These are phyloP conservation scores for Cosmopolites sordidus DNA, from an alignment of 2,888 invertebrate genomes.

Conservation along the genomic window DNA sequence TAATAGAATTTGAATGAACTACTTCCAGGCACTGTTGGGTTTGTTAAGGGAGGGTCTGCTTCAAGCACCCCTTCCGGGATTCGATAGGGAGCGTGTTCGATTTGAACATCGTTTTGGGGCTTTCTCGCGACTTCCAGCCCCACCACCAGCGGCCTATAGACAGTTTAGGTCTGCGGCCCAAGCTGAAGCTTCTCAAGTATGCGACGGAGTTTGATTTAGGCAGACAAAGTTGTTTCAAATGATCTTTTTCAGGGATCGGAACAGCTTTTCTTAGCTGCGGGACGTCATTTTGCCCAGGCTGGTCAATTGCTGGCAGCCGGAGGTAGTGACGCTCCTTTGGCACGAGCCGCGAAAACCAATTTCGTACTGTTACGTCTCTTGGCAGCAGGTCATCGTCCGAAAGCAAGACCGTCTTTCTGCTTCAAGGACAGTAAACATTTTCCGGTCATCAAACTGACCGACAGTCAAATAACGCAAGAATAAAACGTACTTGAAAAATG, in stretches of 20 bases:
- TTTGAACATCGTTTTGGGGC: conserved; percentile 93
- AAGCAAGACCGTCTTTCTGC: conserved; percentile 83
- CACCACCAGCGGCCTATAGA: conserved; percentile 86
- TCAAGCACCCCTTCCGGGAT: conserved; percentile 77
- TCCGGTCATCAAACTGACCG: conserved; percentile 74
- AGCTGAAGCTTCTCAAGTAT: conserved; percentile 54
- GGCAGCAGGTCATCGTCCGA: conserved; percentile 81
- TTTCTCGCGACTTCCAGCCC: conserved; percentile 78
- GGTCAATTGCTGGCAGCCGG: conserved; percentile 73
- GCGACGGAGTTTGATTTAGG: conserved; percentile 26
- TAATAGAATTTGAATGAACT: not conserved
- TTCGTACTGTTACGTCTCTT: conserved; percentile 90
- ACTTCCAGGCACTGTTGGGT: conserved; percentile 75
- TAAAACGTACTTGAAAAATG: no score
- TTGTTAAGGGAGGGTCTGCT: conserved; percentile 86
- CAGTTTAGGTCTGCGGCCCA: conserved; percentile 85
- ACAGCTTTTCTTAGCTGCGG: conserved; percentile 59
- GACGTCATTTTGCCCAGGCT: conserved; percentile 90
- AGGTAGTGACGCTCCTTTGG: conserved; percentile 74
- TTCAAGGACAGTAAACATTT: conserved; percentile 86
- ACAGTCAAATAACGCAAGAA: conserved; percentile 22
- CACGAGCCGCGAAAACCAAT: conserved; percentile 92
- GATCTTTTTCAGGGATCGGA: conserved; percentile 53
- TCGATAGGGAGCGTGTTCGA: conserved; percentile 90
- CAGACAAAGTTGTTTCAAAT: no score